Conservation (phyloP, 2,888 invertebrate species). For the Tuberolachnus salignus region DNA sequence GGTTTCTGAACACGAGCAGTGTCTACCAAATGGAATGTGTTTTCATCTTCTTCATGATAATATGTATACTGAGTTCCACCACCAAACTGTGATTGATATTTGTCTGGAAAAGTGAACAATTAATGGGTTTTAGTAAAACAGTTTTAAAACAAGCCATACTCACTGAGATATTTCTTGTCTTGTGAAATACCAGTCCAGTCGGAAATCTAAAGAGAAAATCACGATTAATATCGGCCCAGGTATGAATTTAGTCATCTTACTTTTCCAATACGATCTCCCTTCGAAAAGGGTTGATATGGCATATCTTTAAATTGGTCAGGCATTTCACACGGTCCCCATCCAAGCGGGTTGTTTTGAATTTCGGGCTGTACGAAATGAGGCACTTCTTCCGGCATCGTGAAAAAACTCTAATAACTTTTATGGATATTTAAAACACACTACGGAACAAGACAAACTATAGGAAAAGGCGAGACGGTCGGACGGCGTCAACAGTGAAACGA, state of each 20-base stretch:
- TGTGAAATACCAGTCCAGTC: conserved; percentile 97
- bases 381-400: conserved; percentile 55
- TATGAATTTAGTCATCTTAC: conserved; percentile 64
- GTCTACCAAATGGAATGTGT: conserved; percentile 97
- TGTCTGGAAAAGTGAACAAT: conserved; percentile 67
- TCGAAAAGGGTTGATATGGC: conserved; percentile 99
- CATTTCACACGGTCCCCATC: conserved; percentile 97
- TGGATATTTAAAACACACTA: not conserved
- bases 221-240: not conserved
- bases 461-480: not conserved
- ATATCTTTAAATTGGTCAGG: conserved; percentile 94
- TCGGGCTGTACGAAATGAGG: conserved; percentile 73
- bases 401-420: not conserved
- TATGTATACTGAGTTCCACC: conserved; percentile 97
- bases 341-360: conserved; percentile 83
- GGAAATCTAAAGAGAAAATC: conserved; percentile 69
- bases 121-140: not conserved
- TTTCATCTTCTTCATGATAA: conserved; percentile 98
- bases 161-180: conserved; percentile 92
- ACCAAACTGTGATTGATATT: conserved; percentile 90
- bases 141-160: conserved; percentile 62
- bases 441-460: not conserved
- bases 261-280: conserved; percentile 97
- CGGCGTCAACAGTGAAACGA: conserved; percentile 12
- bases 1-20: conserved; percentile 88